Conservation (phyloP, 1,140 invertebrate species). For the Drosophila dunni region DNA sequence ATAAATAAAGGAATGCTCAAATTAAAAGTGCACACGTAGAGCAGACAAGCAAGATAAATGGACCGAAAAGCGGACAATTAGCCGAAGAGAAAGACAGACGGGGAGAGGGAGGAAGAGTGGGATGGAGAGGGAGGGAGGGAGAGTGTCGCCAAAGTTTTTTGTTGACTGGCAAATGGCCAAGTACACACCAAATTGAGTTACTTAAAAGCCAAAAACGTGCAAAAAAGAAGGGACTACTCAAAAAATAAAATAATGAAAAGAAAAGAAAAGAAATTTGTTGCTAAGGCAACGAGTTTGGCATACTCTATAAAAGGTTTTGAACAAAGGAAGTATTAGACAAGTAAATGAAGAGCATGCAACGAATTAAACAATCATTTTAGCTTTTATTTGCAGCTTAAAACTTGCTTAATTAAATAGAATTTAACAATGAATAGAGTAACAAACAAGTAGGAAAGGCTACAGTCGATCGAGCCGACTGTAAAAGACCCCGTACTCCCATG, state of each 20-base stretch:
- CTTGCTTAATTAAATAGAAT: neutral
- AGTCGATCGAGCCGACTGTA: too few relatives aligned
- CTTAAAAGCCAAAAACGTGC: slow-evolving; percentile 31
- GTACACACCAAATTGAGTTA: slow-evolving; percentile 65
- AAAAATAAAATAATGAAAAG: neutral
- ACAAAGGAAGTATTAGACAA: neutral
- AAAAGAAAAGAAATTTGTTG: neutral
- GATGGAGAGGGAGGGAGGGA: slow-evolving; percentile 26
- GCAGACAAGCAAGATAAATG: slow-evolving; percentile 61
- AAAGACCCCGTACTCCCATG: too few relatives aligned
- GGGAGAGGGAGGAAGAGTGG: slow-evolving; percentile 5
- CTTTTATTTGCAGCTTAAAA: neutral
- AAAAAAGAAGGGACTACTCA: neutral
- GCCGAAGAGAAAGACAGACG: slow-evolving; percentile 17
- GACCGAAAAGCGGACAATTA: slow-evolving; percentile 65
- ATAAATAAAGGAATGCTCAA: slow-evolving; percentile 76
- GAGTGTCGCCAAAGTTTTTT: slow-evolving; percentile 36
- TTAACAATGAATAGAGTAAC: neutral
- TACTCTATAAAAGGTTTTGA: slow-evolving; percentile 1
- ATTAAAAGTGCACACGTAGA: slow-evolving; percentile 64
- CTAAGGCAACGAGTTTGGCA: slow-evolving; percentile 9
- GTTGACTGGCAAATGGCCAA: slow-evolving; percentile 58
- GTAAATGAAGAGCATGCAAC: neutral
- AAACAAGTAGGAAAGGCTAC: too few relatives aligned
- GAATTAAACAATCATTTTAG: neutral